These are phyloP conservation scores for Cremastobaeus sp. DNA, from an alignment of 2,888 invertebrate species.

Conservation along the genomic window DNA sequence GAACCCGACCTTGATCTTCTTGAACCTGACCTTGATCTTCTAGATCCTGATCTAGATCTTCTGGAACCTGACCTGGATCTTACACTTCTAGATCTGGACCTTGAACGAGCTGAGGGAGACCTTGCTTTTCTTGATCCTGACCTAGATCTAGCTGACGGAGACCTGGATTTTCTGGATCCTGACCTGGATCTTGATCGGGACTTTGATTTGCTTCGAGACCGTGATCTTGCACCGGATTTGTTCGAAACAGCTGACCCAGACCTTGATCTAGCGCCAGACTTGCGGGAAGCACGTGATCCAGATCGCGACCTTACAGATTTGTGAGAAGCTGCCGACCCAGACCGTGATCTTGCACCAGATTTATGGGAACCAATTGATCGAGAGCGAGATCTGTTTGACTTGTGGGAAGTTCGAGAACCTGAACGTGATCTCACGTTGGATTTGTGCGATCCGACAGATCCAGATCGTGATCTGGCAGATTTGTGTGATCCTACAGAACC, in stretches of 20 bases:
- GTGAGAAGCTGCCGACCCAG: slow-evolving; percentile 7
- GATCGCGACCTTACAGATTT: slow-evolving; percentile 33
- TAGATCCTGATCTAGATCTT: slow-evolving; percentile 61
- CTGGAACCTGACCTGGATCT: slow-evolving; percentile 67
- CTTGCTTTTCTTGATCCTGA: slow-evolving; percentile 43
- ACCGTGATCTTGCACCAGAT: slow-evolving; percentile 28
- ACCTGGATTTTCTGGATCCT: slow-evolving; percentile 64
- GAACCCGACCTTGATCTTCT: slow-evolving; percentile 61
- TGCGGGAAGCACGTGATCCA: slow-evolving; percentile 68
- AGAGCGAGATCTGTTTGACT: slow-evolving; percentile 35
- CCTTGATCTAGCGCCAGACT: slow-evolving; percentile 40
- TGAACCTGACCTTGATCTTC: not conserved
- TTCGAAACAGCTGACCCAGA: slow-evolving; percentile 64
- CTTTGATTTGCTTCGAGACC: slow-evolving; percentile 62
- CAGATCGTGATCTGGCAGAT: slow-evolving; percentile 65
- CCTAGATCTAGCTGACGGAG: slow-evolving; percentile 64
- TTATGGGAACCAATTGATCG: slow-evolving; percentile 68
- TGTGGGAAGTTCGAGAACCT: slow-evolving; percentile 9
- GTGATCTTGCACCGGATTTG: slow-evolving; percentile 14
- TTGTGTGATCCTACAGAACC: slow-evolving; percentile 13
- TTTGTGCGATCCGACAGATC: slow-evolving; percentile 58
- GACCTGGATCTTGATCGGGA: slow-evolving; percentile 58
- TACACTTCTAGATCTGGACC: slow-evolving; percentile 58
- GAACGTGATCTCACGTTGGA: slow-evolving; percentile 68
- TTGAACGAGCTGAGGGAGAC: too few relatives aligned